These are phyloP conservation scores for Enteromius mattozi DNA, from an alignment of 2,797 vertebrate genomes.

Conservation along the genomic window DNA sequence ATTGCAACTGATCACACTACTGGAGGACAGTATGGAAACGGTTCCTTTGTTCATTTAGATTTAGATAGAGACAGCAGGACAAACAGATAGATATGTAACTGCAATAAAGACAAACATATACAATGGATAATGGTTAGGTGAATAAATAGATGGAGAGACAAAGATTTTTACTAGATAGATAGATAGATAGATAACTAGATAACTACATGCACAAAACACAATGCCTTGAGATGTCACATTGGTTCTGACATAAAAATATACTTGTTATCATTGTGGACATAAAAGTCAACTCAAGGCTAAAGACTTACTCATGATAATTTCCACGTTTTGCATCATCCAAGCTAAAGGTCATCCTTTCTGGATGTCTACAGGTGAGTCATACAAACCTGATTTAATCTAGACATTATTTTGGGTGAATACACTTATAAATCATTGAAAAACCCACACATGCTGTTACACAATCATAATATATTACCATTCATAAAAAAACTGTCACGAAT, in stretches of 20 bases:
- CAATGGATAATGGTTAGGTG: neutral
- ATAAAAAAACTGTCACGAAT: neutral
- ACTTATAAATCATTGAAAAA: constrained; percentile 1
- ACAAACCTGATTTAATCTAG: constrained; percentile 39
- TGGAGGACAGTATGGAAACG: neutral
- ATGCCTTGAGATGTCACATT: constrained; percentile 35
- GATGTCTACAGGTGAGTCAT: constrained; percentile 42
- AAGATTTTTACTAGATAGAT: neutral
- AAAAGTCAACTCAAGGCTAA: constrained; percentile 59
- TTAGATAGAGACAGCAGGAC: neutral
- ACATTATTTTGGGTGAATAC: constrained; percentile 13
- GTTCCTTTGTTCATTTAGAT: constrained; percentile 4
- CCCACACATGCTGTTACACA: neutral
- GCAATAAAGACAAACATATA: neutral
- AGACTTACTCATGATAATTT: constrained; percentile 55
- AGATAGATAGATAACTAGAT: neutral
- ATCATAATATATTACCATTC: constrained; percentile 1
- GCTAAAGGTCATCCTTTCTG: constrained; percentile 38
- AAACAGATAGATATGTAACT: neutral
- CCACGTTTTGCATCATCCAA: constrained; percentile 61
- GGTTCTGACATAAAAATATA: constrained; percentile 42
- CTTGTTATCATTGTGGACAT: constrained; percentile 48
- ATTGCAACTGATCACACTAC: neutral
- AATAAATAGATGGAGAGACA: neutral
- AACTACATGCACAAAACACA: neutral